Base-by-base conservation (phyloP, 2,113 vertebrate species). In the Nerophis lumbriciformis region DNA sequence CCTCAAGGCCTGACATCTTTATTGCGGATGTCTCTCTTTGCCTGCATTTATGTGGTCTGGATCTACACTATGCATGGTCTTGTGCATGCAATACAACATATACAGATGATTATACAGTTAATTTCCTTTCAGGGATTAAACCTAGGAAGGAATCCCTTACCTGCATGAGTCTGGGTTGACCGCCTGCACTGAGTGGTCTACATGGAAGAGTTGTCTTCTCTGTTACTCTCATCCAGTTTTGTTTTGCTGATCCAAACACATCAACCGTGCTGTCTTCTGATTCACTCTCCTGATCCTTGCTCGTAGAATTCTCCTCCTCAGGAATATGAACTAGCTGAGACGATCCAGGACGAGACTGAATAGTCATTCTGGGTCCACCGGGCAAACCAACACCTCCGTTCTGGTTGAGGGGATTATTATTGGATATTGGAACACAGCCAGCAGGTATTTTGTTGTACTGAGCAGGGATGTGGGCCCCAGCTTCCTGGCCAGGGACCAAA, bases 271-370 rank as follows among this genome's bases (percentile, higher is more conserved):
- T 84, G 63, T 89, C 87, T 65, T 89, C 87, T 9, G 87, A 88
- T 61, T 87, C 85, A 15, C 85, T 87, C 92, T 98, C 63, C 92
- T 94, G 19, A 91, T 98, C 82, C 73, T 66, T 81, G 68, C 67
- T 11, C 76, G 52, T 63, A 45, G 71, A 50, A 49, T 88, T 79
- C 21, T 86, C 90, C 83, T 99, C 97, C 70, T 99, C 97, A 0
- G 97, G 97, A 79, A 99, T 98, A 69, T 99, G 95, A 16, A 98
- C 97, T n/a, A 98, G 75, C 76, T 96, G 96, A 1, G 95, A 97
- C 8, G 95, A 98, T n/a, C 94, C 95, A 4, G 95, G 94, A 13
- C 95, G 91, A 21, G 95, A 91, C 55, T 97, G 93, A 69, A 96
- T 93, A 53, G 93, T 94, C 49, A 96, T 94, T 44, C 95, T 89